Base-by-base conservation (phyloP, 2,113 vertebrate genomes). In the Cathartes aura region DNA sequence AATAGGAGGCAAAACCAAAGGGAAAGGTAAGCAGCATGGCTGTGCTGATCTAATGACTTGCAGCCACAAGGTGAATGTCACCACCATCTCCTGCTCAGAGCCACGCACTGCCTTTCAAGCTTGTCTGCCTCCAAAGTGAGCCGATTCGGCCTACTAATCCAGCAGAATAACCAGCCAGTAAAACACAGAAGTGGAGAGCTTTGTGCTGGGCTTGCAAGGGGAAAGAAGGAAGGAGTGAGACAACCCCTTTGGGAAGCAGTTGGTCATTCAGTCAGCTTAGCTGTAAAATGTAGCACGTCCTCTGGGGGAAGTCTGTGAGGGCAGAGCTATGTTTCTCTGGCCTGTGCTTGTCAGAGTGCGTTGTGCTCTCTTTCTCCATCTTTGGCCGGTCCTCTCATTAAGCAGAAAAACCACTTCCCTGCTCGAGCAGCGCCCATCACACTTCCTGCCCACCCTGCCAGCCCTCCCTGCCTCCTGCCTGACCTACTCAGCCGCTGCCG, bases 391-490 rank as follows among this genome's bases (percentile, higher is more conserved):
- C 55, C 11, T 62, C 8, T 34, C n/a, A 1, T 45, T 50, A 67
- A 91, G 67, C 60, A 95, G 91, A 89, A 95, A 97, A 96, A 56
- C 89, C 97, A 94, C 96, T 93, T 96, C 83, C 91, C 76, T 58
- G 15, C n/a, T 34, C 59, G 8, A 43, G 56, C 56, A 78, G 55
- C 1, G 1, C 27, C 20, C 20, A 14, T n/a, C 70, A 53, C 55
- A 5, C 59, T 87, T 94, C 87, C 95, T 84, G 73, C 90, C 76
- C 9, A 1, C 36, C 20, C 55, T 21, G 9, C 63, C 4, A 0
- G 4, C 14, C 32, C 75, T 60, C 23, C 19, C 40, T 42, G 7
- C 84, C 63, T 88, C 82, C 88, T n/a, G 38, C 59, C 82, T 34
- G 12, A 26, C 60, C 43, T 9, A 13, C 27, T 13, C 92, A 58